Conservation (phyloP, 1,140 invertebrate species). For the Metaphire vulgaris region DNA sequence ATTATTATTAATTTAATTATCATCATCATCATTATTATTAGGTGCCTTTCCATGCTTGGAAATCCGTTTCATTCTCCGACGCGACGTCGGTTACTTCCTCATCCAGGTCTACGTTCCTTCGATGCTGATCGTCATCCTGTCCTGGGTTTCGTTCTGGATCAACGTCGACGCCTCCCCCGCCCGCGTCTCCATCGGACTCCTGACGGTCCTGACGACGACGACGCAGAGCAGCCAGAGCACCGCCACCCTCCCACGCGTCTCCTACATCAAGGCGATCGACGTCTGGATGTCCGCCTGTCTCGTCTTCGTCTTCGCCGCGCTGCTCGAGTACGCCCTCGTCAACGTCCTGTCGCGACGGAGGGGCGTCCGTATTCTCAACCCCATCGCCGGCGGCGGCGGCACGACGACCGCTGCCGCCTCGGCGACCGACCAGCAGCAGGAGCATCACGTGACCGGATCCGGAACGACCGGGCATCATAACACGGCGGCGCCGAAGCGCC, state of each 20-base stretch:
- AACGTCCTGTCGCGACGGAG: conserved; percentile 31
- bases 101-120: conserved; percentile 84
- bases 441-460: too few relatives aligned
- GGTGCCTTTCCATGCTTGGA: conserved; percentile 51
- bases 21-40: too few relatives aligned
- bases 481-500: conserved; percentile 6
- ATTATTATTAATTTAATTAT: too few relatives aligned
- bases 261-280: conserved; percentile 65
- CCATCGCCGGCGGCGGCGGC: background rate
- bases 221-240: conserved; percentile 22
- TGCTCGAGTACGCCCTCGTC: conserved; percentile 74
- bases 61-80: conserved; percentile 75
- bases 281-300: conserved; percentile 80
- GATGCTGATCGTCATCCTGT: conserved; percentile 62
- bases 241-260: conserved; percentile 40
- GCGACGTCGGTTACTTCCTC: conserved; percentile 67
- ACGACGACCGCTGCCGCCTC: background rate
- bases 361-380: conserved; percentile 18
- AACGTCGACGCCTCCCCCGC: conserved; percentile 26
- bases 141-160: conserved; percentile 26
- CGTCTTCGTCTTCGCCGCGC: conserved; percentile 72
- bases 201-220: conserved; percentile 24
- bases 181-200: conserved; percentile 55
- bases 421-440: background rate
- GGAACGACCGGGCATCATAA: too few relatives aligned